Conservation (phyloP, 2,888 invertebrate genomes). For the Erebia aethiops region DNA sequence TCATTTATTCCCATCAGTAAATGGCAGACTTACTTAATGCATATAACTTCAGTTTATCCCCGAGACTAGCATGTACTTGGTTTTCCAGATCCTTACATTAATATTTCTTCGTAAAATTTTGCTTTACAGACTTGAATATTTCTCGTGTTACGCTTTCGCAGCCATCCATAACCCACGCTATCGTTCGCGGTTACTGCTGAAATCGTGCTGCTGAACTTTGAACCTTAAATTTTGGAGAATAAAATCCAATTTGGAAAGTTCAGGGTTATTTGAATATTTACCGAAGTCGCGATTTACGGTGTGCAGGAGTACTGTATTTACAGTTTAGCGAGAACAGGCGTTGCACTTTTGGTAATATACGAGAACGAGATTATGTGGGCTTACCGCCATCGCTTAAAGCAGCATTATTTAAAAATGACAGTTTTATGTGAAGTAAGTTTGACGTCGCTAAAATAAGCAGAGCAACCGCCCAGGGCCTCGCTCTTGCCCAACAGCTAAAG, state of each 20-base stretch:
- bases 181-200: constrained; percentile 27
- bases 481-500: too few species aligned
- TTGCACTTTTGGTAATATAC: constrained; percentile 14
- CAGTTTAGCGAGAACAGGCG: constrained; percentile 23
- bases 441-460: too few species aligned
- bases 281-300: constrained; percentile 27
- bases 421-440: too few species aligned
- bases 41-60: too few species aligned
- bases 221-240: constrained; percentile 8
- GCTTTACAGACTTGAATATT: constrained; percentile 27
- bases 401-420: too few species aligned
- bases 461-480: too few species aligned
- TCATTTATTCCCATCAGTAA: too few species aligned
- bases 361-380: not conserved
- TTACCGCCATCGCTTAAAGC: too few species aligned
- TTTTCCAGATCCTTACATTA: constrained; percentile 4
- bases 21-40: too few species aligned
- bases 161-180: constrained; percentile 30
- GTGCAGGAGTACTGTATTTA: constrained; percentile 22
- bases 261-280: constrained; percentile 22
- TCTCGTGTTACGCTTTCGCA: constrained; percentile 30
- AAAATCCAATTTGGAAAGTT: not conserved
- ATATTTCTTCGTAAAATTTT: constrained; percentile 25
- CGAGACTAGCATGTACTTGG: not conserved
- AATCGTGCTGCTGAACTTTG: constrained; percentile 17